phyloP scores from a whole-genome alignment of 2,888 invertebrate species.

The Melolontha melolontha region DNA sequence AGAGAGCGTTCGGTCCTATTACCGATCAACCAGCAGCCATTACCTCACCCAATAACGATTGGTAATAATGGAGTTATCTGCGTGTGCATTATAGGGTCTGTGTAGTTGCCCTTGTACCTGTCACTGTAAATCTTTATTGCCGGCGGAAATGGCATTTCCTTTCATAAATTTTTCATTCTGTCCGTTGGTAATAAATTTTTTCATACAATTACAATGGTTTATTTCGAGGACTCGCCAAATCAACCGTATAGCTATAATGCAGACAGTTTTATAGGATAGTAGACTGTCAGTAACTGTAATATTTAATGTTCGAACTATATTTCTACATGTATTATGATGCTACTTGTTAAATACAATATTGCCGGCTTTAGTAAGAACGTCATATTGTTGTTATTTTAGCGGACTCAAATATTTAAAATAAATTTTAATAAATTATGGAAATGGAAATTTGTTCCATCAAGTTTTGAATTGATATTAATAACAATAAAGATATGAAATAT shows the following conservation, averaged over 20 bases:
- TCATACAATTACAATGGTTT: slow-evolving; percentile 9
- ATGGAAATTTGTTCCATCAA: too few relatives aligned
- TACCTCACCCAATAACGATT: slow-evolving; percentile 7
- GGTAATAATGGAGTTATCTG: slow-evolving; percentile 12
- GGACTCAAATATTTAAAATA: too few relatives aligned
- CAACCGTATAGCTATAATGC: not conserved
- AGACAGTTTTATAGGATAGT: too few relatives aligned
- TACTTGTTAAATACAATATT: too few relatives aligned
- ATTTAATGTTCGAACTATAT: too few relatives aligned
- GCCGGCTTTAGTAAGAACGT: too few relatives aligned
- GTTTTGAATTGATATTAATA: too few relatives aligned
- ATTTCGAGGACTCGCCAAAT: not conserved
- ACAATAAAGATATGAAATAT: too few relatives aligned
- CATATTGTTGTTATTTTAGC: too few relatives aligned
- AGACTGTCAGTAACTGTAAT: too few relatives aligned
- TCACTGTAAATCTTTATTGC: slow-evolving; percentile 11
- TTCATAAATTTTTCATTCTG: slow-evolving; percentile 14
- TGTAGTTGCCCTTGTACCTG: slow-evolving; percentile 1
- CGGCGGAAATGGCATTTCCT: slow-evolving; percentile 8
- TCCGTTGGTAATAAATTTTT: slow-evolving; percentile 6
- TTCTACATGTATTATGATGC: too few relatives aligned
- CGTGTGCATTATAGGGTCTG: slow-evolving; percentile 1
- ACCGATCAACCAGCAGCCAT: slow-evolving; percentile 1
- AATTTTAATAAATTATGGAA: too few relatives aligned
- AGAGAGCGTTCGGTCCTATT: not conserved